phyloP scores from a whole-genome alignment of 2,113 vertebrate species.

The Dissostichus mawsoni region DNA sequence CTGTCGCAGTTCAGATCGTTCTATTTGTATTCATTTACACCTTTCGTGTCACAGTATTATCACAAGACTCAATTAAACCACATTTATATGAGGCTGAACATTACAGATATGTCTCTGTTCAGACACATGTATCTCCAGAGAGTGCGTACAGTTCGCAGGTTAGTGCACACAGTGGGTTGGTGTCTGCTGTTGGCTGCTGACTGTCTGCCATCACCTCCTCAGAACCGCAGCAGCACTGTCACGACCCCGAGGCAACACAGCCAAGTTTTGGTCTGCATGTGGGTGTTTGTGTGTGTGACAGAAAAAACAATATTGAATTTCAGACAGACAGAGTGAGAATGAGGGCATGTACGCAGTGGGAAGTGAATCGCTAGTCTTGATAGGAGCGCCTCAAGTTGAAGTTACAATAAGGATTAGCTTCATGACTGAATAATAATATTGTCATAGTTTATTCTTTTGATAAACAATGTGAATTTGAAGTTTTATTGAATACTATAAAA shows the following conservation, averaged over 20 bases:
- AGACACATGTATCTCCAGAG: neutral
- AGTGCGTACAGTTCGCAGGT: slow-evolving; percentile 12
- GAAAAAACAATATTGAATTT: slow-evolving; percentile 3
- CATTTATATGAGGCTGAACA: neutral
- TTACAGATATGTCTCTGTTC: neutral
- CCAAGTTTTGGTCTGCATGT: neutral
- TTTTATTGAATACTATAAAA: neutral
- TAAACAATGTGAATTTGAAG: too few relatives aligned
- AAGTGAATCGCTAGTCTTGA: neutral
- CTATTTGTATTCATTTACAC: too few relatives aligned
- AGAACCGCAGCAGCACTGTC: slow-evolving; percentile 17
- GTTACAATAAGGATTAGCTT: neutral
- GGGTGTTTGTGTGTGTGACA: neutral
- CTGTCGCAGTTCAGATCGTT: too few relatives aligned
- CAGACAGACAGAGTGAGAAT: neutral
- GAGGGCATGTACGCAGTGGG: neutral
- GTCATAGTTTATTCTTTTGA: too few relatives aligned
- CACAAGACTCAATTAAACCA: neutral
- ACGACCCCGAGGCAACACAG: slow-evolving; percentile 17
- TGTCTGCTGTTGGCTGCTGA: slow-evolving; percentile 12
- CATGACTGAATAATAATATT: neutral
- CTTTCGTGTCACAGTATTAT: neutral
- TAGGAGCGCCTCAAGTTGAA: neutral
- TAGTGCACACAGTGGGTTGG: slow-evolving; percentile 14
- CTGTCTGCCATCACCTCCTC: slow-evolving; percentile 31